Conservation (phyloP, 2,797 vertebrate genomes). For the Hybognathus amarus region DNA sequence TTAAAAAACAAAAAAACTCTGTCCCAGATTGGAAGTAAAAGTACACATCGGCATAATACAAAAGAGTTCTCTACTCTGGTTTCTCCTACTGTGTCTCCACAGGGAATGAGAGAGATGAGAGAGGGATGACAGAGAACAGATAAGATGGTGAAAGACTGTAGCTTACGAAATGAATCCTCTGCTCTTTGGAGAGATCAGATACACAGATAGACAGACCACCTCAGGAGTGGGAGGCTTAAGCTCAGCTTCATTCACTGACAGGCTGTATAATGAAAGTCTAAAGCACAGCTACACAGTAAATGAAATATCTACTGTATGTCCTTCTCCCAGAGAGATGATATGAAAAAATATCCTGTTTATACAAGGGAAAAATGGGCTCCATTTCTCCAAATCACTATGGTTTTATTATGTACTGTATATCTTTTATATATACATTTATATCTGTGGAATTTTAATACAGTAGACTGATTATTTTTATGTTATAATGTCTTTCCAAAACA, state of each 20-base stretch:
- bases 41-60: not conserved
- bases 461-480: not conserved
- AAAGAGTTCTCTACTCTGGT: conserved; percentile 13
- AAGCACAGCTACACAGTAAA: conserved; percentile 24
- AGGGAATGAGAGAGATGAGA: conserved; percentile 53
- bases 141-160: conserved; percentile 37
- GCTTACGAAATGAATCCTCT: conserved; percentile 52
- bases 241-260: conserved; percentile 39
- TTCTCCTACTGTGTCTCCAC: conserved; percentile 37
- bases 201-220: conserved; percentile 28
- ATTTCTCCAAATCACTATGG: not conserved
- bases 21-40: not conserved
- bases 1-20: not conserved
- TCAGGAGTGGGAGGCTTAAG: conserved; percentile 26
- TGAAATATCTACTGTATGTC: conserved; percentile 30
- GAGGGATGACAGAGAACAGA: conserved; percentile 31
- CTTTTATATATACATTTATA: not conserved
- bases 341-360: conserved; percentile 24
- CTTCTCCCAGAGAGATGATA: conserved; percentile 33
- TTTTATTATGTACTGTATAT: conserved; percentile 1
- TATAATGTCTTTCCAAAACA: not conserved
- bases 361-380: not conserved
- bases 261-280: conserved; percentile 35
- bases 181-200: conserved; percentile 41
- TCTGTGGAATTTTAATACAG: not conserved